Evolutionary conservation across 1,140 invertebrate genomes (phyloP).

Genomic region (Adelges cooleyi): DNA sequence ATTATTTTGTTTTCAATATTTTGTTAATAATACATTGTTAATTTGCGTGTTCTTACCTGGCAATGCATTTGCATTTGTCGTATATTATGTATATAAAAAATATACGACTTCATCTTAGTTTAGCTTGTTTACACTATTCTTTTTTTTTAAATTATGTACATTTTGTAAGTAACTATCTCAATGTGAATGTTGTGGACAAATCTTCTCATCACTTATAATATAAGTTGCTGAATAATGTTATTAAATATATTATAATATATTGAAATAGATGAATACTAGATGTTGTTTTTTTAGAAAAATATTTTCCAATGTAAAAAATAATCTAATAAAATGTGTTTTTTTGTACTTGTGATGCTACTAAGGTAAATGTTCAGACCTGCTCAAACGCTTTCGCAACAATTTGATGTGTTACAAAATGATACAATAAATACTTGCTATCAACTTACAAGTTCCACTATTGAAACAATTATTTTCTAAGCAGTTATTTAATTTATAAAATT

Average conservation of each 20-base stretch:
- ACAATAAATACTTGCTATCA: too few species aligned
- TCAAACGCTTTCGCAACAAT: too few species aligned
- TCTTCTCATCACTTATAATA: slow-evolving; percentile 25
- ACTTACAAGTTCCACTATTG: too few species aligned
- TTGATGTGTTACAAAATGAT: too few species aligned
- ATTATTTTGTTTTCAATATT: slow-evolving; percentile 7
- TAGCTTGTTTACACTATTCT: slow-evolving; percentile 20
- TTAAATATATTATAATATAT: neutral
- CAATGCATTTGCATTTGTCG: neutral
- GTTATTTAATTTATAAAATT: too few species aligned
- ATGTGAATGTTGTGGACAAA: slow-evolving; percentile 20
- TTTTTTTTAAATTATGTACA: slow-evolving; percentile 9
- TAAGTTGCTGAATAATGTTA: slow-evolving; percentile 27
- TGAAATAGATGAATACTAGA: slow-evolving; percentile 16
- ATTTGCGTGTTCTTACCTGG: slow-evolving; percentile 1
- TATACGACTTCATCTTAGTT: neutral
- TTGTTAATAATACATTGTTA: slow-evolving; percentile 19
- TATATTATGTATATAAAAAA: neutral
- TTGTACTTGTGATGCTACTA: too few species aligned
- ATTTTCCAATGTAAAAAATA: too few species aligned
- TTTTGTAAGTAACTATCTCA: slow-evolving; percentile 23
- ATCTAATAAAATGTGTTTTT: too few species aligned
- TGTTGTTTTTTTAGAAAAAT: too few species aligned
- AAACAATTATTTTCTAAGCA: too few species aligned
- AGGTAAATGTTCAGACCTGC: too few species aligned